Evolutionary conservation across 1,140 invertebrate species (phyloP).

Genomic region (Drosophila seguyi): DNA sequence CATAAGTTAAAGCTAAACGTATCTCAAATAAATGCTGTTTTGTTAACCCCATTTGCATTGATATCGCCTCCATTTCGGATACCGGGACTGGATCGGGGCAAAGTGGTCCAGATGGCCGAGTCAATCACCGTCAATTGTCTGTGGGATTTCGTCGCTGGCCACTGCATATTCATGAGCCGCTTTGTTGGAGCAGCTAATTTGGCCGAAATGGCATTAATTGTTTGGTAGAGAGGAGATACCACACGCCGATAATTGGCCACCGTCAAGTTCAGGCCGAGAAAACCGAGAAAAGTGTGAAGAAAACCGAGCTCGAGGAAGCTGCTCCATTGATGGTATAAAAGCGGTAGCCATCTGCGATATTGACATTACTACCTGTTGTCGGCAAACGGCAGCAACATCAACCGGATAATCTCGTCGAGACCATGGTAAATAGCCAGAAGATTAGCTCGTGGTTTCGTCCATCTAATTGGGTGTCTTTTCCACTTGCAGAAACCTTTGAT

Average conservation of each 20-base stretch:
- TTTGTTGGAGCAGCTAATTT: conserved; percentile 55
- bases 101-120: conserved; percentile 31
- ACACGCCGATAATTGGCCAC: conserved; percentile 67
- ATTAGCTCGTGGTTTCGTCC: not conserved
- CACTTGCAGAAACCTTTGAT: conserved; percentile 47
- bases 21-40: conserved; percentile 68
- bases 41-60: conserved; percentile 54
- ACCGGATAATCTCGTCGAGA: conserved; percentile 12
- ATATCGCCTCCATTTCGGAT: conserved; percentile 17
- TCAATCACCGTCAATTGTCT: conserved; percentile 77
- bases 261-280: conserved; percentile 67
- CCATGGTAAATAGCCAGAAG: conserved; percentile 55
- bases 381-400: conserved; percentile 66
- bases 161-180: conserved; percentile 70
- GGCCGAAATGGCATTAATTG: conserved; percentile 60
- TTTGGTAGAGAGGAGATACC: conserved; percentile 34
- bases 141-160: conserved; percentile 37
- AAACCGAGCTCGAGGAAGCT: conserved; percentile 53
- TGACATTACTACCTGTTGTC: conserved; percentile 64
- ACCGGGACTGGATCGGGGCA: conserved; percentile 12
- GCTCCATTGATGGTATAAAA: conserved; percentile 62
- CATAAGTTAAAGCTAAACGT: conserved; percentile 46
- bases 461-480: not conserved
- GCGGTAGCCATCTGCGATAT: conserved; percentile 41
- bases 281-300: conserved; percentile 79